Evolutionary conservation across 2,888 invertebrate genomes (phyloP).

Genomic region (Rhagonycha fulva): DNA sequence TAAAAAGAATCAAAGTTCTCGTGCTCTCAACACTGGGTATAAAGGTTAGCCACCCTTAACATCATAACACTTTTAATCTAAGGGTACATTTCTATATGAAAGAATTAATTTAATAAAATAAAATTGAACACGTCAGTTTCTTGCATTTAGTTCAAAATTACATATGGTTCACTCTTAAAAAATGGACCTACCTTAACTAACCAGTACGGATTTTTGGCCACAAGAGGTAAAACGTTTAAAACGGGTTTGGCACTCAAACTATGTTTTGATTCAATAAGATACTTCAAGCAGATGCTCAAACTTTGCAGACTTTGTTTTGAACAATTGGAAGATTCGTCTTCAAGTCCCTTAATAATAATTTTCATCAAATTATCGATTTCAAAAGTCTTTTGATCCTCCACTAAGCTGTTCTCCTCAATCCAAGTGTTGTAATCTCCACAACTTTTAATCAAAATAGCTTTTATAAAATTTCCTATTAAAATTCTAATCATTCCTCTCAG

Average conservation of each 20-base stretch:
- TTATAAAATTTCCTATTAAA: constrained; percentile 70
- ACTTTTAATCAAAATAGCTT: constrained; percentile 61
- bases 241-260: constrained; percentile 61
- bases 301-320: constrained; percentile 72
- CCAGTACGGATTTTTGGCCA: constrained; percentile 81
- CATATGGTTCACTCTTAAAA: not conserved
- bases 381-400: constrained; percentile 49
- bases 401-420: constrained; percentile 36
- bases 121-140: too few relatives aligned
- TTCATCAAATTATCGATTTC: constrained; percentile 58
- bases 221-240: constrained; percentile 64
- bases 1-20: too few relatives aligned
- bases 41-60: not conserved
- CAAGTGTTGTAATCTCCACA: constrained; percentile 62
- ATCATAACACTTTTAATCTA: too few relatives aligned
- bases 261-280: constrained; percentile 66
- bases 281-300: constrained; percentile 62
- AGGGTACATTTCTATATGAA: too few relatives aligned
- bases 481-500: constrained; percentile 73
- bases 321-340: constrained; percentile 77
- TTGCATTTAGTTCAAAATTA: not conserved
- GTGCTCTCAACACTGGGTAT: not conserved
- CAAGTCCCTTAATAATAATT: constrained; percentile 66
- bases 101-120: too few relatives aligned
- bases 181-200: constrained; percentile 71